Evolutionary conservation across 2,888 invertebrate genomes (phyloP), one percentile per base, ranked within the genome.

Genomic region (Heterodera filipjevi): DNA sequence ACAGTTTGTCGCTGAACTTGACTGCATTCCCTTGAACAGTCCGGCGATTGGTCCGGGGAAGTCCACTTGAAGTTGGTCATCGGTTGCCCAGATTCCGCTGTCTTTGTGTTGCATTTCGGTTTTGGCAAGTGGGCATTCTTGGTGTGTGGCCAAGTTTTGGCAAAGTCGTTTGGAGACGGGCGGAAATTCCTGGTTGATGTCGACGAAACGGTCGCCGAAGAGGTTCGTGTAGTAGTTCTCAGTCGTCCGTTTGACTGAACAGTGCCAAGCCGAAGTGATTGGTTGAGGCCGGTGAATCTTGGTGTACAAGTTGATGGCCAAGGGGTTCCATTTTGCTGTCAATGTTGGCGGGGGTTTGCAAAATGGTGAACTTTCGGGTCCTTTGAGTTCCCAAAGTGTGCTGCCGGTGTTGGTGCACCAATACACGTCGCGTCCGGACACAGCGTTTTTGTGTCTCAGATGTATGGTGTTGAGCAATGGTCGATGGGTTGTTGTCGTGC

Each of bases 351-450:
- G 27, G 0, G 27, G 27, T 35, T 2, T 5, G 19, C 16, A 71
- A 6, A 35, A 35, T 16, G 71, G 39, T 1, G 71, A 71, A 16
- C 14, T 71, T 35, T 71, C 16, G 0, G 49, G 27, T 8, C 53
- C 53, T 30, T 46, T 46, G 16, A 71, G 16, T 46, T 46, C 53
- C 71, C 71, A 71, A 10, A 71, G 32, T n/a, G 71, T 71, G 53
- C 53, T 71, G 10, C 46, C 46, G 3, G 12, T 1, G 33, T 30
- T 27, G 33, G 46, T 30, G 16, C 71, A 71, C 71, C 71, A 71
- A 12, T 16, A 33, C 1, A 71, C 71, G 39, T 46, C 46, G 10
- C 32, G 30, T 35, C 71, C 46, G 27, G 14, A n/a, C n/a, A n/a
- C n/a, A n/a, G n/a, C n/a, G n/a, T n/a, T n/a, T n/a, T n/a, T n/a